Evolutionary conservation across 2,888 invertebrate genomes (phyloP), one percentile per base, ranked within the genome.

Genomic region (Diaprepes abbreviatus): DNA sequence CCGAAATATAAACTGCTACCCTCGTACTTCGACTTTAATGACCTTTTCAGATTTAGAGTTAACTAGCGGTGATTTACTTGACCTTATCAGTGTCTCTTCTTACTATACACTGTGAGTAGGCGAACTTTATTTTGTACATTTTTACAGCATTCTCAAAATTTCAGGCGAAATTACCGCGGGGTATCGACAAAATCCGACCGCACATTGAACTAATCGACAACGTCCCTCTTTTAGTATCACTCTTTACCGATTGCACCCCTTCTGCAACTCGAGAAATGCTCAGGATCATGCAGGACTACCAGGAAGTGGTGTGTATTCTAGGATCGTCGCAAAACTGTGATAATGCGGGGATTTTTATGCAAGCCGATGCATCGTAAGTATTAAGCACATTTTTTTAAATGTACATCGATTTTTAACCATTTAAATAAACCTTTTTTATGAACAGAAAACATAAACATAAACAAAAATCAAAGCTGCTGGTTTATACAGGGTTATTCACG

Each of bases 221-320:
- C 86, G 98, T 99, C 57, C 98, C 99, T 3, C 86, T 99, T 28
- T 89, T 98, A 62, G 98, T 99, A 14, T 97, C 97, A 0, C 88
- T 99, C 9, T 99, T 98, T 85, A 99, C 98, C 0, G 98, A 99
- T 86, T 98, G 98, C 85, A 95, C 94, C 1, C 91, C 96, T n/a
- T 88, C 90, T 73, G 95, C 95, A 10, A 97, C 96, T 0, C 88
- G 91, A 28, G 93, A 94, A 84, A 98, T 98, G 98, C 85, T 95
- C 72, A 89, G 91, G 77, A 98, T 98, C 68, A 97, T 98, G 96
- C 94, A 95, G 82, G 95, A 96, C 79, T 95, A 97, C 82, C 96
- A 95, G 0, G 97, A 98, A 86, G 94, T 98, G 19, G 97, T 97
- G 0, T 94, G 97, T 78, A 95, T 97, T 19, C 87, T 98, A 79